Conservation (phyloP, 2,797 vertebrate species). For the Orientallactaga sibirica region DNA sequence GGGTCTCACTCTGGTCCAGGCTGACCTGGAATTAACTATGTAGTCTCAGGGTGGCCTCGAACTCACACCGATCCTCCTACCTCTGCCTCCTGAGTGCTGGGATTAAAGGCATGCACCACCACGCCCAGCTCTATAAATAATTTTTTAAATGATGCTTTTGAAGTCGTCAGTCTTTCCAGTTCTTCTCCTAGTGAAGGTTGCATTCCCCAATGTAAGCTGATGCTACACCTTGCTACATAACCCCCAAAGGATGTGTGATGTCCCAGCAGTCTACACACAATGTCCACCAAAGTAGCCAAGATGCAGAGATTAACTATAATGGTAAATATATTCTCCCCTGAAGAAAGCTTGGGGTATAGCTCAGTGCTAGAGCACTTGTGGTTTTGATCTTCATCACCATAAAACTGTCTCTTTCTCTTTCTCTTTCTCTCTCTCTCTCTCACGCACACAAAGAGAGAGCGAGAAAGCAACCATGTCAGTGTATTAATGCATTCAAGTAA, state of each 20-base stretch:
- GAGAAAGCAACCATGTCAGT: not conserved
- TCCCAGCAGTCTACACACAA: not conserved
- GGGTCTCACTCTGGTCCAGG: no score
- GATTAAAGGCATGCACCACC: no score
- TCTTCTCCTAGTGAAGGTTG: not conserved
- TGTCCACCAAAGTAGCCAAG: not conserved
- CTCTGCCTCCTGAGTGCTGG: no score
- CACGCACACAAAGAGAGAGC: not conserved
- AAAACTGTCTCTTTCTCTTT: no score
- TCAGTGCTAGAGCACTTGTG: not conserved
- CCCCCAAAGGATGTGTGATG: not conserved
- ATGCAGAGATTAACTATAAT: not conserved
- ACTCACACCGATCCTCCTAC: no score
- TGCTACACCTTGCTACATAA: not conserved
- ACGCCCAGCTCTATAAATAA: no score
- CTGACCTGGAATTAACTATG: no score
- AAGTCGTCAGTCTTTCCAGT: slow-evolving; percentile 1
- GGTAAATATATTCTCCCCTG: not conserved
- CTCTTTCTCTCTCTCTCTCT: no score
- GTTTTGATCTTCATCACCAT: no score
- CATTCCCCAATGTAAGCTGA: not conserved
- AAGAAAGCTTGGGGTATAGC: not conserved
- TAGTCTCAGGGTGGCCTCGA: no score
- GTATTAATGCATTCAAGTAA: slow-evolving; percentile 10
- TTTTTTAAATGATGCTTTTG: slow-evolving; percentile 46